Evolutionary conservation across 2,888 invertebrate genomes (phyloP).

Genomic region (Odontomyia ornata): DNA sequence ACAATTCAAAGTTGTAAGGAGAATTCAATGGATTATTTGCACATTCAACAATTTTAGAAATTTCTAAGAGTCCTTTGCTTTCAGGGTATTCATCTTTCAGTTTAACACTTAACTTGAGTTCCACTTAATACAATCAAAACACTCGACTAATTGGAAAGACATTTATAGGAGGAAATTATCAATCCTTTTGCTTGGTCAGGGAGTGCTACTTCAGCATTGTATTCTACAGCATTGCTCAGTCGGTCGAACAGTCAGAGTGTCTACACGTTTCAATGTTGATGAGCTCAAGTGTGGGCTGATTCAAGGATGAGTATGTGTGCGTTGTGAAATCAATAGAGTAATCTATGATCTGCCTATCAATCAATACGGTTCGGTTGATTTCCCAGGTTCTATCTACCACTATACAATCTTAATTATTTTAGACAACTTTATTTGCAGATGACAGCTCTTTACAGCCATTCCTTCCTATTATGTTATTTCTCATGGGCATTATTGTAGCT

Average conservation of each 20-base stretch:
- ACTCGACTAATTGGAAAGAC: constrained; percentile 35
- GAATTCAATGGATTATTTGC: neutral
- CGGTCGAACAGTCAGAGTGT: neutral
- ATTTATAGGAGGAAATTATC: constrained; percentile 36
- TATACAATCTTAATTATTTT: constrained; percentile 32
- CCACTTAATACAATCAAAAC: constrained; percentile 23
- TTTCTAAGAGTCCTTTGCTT: neutral
- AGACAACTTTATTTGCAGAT: constrained; percentile 41
- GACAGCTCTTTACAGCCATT: constrained; percentile 26
- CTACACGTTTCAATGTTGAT: neutral
- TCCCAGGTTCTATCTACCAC: constrained; percentile 17
- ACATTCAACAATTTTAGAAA: neutral
- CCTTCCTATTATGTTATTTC: constrained; percentile 7
- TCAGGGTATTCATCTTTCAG: neutral
- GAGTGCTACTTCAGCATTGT: constrained; percentile 19
- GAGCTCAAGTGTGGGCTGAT: neutral
- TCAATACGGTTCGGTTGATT: constrained; percentile 15
- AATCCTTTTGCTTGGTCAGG: neutral
- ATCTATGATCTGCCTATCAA: constrained; percentile 32
- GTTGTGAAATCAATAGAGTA: constrained; percentile 32
- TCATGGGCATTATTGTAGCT: constrained; percentile 1
- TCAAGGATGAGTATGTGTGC: neutral
- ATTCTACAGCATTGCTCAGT: too few relatives aligned
- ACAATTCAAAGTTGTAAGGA: too few relatives aligned
- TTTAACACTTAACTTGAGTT: constrained; percentile 32